Conservation (phyloP, 2,113 vertebrate species). For the Engystomops pustulosus region DNA sequence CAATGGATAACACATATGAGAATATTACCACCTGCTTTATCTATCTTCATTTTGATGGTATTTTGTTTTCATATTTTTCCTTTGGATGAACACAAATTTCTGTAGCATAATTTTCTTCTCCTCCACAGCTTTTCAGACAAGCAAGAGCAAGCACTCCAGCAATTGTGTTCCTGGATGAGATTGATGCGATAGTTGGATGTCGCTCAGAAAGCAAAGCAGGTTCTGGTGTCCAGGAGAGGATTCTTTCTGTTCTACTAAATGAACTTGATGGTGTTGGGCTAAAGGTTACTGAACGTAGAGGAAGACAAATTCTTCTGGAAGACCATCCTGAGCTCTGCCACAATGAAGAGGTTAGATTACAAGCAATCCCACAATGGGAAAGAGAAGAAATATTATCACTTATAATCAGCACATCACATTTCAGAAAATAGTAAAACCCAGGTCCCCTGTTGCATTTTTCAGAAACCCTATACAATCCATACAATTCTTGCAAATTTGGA, state of each 20-base stretch:
- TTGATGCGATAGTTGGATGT: conserved; percentile 89
- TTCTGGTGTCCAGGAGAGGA: conserved; percentile 79
- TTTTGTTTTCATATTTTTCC: too few relatives aligned
- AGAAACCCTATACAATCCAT: too few relatives aligned
- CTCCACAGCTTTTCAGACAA: conserved; percentile 86
- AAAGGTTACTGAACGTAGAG: conserved; percentile 84
- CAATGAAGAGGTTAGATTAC: conserved; percentile 70
- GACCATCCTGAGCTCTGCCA: conserved; percentile 69
- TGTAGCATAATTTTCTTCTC: not conserved
- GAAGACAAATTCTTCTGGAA: conserved; percentile 67
- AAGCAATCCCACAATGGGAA: not conserved
- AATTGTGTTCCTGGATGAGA: conserved; percentile 94
- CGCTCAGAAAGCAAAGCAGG: conserved; percentile 70
- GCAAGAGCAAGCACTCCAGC: conserved; percentile 90
- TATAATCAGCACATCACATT: too few relatives aligned
- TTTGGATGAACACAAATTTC: not conserved
- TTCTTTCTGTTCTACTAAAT: conserved; percentile 92
- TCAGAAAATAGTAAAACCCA: too few relatives aligned
- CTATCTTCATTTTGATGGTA: too few relatives aligned
- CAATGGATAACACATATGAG: too few relatives aligned
- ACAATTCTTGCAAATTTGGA: too few relatives aligned
- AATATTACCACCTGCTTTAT: too few relatives aligned
- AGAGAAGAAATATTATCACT: not conserved
- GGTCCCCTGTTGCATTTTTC: too few relatives aligned
- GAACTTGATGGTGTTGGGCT: conserved; percentile 93